phyloP scores from a whole-genome alignment of 2,113 vertebrate species.

The Setophaga coronata region DNA sequence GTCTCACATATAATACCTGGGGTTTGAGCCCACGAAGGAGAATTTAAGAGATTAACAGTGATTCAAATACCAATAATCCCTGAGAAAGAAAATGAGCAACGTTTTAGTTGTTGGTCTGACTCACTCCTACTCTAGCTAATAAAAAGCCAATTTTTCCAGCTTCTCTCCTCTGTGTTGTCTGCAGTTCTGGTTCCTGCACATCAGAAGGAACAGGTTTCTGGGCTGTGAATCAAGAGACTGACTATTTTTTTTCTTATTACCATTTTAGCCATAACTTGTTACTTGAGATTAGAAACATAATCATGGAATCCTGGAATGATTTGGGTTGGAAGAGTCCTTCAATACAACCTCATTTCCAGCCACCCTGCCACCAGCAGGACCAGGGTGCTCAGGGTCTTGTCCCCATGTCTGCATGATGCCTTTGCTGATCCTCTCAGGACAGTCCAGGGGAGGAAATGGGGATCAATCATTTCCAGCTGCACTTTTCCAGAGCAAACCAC shows the following conservation, averaged over 20 bases:
- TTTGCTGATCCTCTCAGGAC: neutral
- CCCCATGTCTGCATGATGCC: neutral
- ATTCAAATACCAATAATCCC: neutral
- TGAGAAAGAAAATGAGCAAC: neutral
- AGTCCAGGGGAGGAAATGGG: neutral
- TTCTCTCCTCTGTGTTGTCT: neutral
- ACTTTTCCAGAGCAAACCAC: neutral
- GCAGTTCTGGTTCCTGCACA: neutral
- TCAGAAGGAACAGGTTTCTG: neutral
- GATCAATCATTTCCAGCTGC: neutral
- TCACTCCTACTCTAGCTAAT: neutral
- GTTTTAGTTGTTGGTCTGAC: neutral
- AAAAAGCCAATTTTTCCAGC: neutral
- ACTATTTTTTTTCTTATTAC: neutral
- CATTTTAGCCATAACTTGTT: neutral
- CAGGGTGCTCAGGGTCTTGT: neutral
- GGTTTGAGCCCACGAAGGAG: neutral
- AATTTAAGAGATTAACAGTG: neutral
- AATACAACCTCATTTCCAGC: neutral
- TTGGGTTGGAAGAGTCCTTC: neutral
- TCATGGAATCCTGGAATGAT: neutral
- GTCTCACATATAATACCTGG: neutral
- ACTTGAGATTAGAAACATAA: neutral
- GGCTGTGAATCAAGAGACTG: neutral
- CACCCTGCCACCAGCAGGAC: neutral